Evolutionary conservation across 2,888 invertebrate genomes (phyloP), one percentile per base, ranked within the genome.

Genomic region (Brenthis ino): DNA sequence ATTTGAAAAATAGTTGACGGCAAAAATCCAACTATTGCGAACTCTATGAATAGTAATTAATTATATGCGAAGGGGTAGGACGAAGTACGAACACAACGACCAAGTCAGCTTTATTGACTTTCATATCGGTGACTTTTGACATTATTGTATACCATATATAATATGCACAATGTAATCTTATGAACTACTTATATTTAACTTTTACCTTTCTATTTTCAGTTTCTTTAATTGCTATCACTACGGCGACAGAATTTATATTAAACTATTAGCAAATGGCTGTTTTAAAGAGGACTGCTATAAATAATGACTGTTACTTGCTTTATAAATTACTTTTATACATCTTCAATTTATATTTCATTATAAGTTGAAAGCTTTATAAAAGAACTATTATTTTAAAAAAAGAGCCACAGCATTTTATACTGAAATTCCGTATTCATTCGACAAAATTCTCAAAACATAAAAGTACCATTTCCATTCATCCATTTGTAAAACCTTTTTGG

Each of bases 401-500:
- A 48, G 13, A 66, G 54, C 28, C 47, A 48, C 33, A 48, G 12
- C n/a, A 20, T 37, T 61, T 61, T 20, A 43, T 56, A 24, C 14
- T 14, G n/a, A 54, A 67, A 60, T 48, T 37, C 66, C 56, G 48
- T 48, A 57, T 57, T 69, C 60, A 65, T 55, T 60, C 47, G 43
- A 60, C 37, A 47, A 57, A 65, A 65, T 43, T 50, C 56, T 61
- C 24, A 37, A 50, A 65, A 65, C 50, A 69, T 43, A 65, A 69
- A 65, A 57, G 20, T n/a, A 64, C 51, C n/a, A 63, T 63, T 65
- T 64, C 37, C 57, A 63, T 61, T 69, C 61, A 28, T 63, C 47
- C 57, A 69, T 69, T 67, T 48, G 53, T 57, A 65, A 63, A 69
- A 69, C 53, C 51, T 65, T 69, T 53, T 69, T 57, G 53, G 54